Evolutionary conservation across 2,888 invertebrate species (phyloP).

Genomic region (Cheilosia grossa): DNA sequence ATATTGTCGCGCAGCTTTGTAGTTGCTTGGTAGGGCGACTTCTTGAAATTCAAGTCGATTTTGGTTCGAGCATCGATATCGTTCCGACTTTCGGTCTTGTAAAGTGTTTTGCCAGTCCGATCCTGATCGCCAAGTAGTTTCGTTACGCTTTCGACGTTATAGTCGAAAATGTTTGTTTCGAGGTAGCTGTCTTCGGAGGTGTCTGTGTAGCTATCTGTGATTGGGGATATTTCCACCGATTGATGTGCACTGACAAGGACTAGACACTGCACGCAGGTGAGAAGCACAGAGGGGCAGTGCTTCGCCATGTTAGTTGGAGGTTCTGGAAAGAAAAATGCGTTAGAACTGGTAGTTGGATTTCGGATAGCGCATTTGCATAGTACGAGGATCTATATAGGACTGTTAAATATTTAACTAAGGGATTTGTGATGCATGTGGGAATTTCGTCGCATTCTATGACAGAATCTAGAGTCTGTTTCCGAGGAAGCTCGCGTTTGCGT

Average conservation of each 20-base stretch:
- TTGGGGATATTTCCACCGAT: conserved; percentile 22
- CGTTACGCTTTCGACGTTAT: conserved; percentile 52
- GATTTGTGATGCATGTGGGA: too few relatives aligned
- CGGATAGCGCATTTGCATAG: too few relatives aligned
- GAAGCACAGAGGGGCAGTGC: conserved; percentile 1
- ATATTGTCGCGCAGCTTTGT: conserved; percentile 58
- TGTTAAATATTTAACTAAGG: too few relatives aligned
- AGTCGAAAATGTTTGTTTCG: conserved; percentile 60
- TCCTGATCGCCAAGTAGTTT: conserved; percentile 33
- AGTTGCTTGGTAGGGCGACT: conserved; percentile 37
- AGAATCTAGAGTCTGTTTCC: too few relatives aligned
- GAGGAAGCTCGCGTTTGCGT: too few relatives aligned
- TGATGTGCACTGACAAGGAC: background rate
- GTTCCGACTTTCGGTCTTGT: conserved; percentile 57
- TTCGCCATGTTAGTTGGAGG: conserved; percentile 22
- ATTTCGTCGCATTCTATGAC: too few relatives aligned
- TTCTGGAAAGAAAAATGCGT: conserved; percentile 32
- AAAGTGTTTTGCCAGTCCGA: conserved; percentile 51
- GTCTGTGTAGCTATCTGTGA: conserved; percentile 40
- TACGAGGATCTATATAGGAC: too few relatives aligned
- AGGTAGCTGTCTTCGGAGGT: conserved; percentile 34
- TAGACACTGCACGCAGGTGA: conserved; percentile 13
- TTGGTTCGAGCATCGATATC: conserved; percentile 56
- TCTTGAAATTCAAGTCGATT: conserved; percentile 18
- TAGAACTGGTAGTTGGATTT: too few relatives aligned